Evolutionary conservation across 2,888 invertebrate species (phyloP), one percentile per base, ranked within the genome.

Genomic region (Apantesis nais): DNA sequence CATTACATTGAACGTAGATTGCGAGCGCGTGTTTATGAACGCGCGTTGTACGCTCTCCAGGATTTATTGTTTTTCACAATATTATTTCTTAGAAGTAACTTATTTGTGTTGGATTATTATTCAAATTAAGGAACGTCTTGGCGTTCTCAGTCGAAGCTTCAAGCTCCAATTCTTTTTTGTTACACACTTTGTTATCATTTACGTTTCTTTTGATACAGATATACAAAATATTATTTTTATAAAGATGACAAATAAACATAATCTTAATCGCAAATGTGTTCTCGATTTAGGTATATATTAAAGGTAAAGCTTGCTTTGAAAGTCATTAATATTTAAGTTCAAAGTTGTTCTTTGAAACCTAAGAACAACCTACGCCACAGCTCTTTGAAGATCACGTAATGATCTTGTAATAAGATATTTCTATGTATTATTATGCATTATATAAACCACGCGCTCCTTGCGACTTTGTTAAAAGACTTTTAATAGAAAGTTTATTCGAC

Each of bases 351-450:
- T 81, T 81, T 81, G 80, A 76, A 76, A 81, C 60, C 73, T 65
- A 72, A 81, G 73, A 76, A 60, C 64, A 70, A 68, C 61, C 72
- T 71, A 70, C 41, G 68, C 48, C 37, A 58, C 66, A 11, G 62
- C 72, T 71, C 80, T 79, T 80, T 78, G 74, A 79, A 80, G 73
- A 76, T 73, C 74, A 68, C 69, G 61, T 81, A 81, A 81, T 80
- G 81, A 80, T 77, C 76, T 71, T 76, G 80, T 79, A 78, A 81
- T 79, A 80, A 73, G 73, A 79, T 80, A 75, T 75, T 75, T 77
- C 72, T 78, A 71, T 73, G 58, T 60, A 72, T 75, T 78, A 68
- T 52, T n/a, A n/a, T 61, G 12, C 66, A 72, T 74, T 79, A 67
- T 52, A 8, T 44, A 62, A 72, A 65, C 60, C 72, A 77, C 73